Evolutionary conservation across 2,888 invertebrate species (phyloP).

Genomic region (Parthenolecanium corni): DNA sequence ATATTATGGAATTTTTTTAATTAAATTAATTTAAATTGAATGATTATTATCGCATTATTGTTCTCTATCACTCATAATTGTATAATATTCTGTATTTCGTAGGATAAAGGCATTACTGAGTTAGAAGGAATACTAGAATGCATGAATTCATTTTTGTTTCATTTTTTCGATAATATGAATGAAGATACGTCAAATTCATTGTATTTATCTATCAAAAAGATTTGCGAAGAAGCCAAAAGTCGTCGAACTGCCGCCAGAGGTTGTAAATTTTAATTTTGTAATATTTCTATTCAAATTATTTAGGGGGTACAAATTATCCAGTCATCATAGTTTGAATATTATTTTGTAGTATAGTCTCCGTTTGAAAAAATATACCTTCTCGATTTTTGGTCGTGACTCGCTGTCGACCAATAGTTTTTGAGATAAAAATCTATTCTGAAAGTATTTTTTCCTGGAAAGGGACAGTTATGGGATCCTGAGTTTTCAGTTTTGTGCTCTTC

Average conservation of each 20-base stretch:
- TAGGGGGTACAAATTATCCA: too few relatives aligned
- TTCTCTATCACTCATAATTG: background rate
- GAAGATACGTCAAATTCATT: background rate
- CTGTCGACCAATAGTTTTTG: too few relatives aligned
- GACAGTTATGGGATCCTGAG: too few relatives aligned
- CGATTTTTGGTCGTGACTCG: too few relatives aligned
- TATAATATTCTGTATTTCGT: background rate
- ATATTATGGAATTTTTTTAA: background rate
- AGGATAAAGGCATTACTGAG: constrained; percentile 2
- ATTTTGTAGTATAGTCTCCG: too few relatives aligned
- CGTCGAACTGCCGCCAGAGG: background rate
- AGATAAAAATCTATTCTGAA: too few relatives aligned
- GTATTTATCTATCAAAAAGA: background rate
- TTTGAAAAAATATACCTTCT: too few relatives aligned
- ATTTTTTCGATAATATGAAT: background rate
- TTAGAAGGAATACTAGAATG: constrained; percentile 4
- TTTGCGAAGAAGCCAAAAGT: background rate
- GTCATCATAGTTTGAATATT: too few relatives aligned
- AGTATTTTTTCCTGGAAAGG: too few relatives aligned
- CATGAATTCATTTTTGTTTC: background rate
- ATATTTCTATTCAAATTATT: too few relatives aligned
- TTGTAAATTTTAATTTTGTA: background rate
- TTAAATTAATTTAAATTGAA: background rate
- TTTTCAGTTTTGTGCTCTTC: too few relatives aligned
- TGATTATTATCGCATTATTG: background rate